Percentiles rank a stretch among this genome's conserved stretches.
These are phyloP conservation scores for Ernsta delagoae DNA, from an alignment of 2,888 invertebrate species.

Conservation along the genomic window DNA sequence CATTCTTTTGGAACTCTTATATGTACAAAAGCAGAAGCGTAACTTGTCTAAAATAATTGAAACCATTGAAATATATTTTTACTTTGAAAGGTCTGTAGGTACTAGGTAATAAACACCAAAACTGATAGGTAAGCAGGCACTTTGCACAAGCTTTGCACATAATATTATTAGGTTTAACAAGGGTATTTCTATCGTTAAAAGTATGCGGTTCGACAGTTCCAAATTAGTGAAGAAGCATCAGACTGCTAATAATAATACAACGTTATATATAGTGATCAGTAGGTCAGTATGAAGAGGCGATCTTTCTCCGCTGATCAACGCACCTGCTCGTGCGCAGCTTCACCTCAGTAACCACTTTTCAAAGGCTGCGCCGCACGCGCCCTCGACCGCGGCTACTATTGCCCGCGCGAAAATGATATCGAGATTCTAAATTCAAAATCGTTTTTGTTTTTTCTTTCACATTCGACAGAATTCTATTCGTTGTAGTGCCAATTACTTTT, in stretches of 20 bases:
- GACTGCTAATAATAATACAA: conserved; percentile 29
- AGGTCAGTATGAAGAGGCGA: conserved; percentile 29
- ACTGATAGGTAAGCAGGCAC: too few relatives aligned
- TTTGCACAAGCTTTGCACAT: too few relatives aligned
- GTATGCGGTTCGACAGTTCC: conserved; percentile 16
- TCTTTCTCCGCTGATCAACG: conserved; percentile 47
- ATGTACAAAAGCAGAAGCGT: too few relatives aligned
- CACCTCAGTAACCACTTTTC: conserved; percentile 61
- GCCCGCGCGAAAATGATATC: conserved; percentile 72
- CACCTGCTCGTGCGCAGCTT: conserved; percentile 50
- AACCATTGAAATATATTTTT: too few relatives aligned
- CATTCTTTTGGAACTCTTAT: too few relatives aligned
- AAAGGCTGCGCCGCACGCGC: conserved; percentile 71
- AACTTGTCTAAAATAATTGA: too few relatives aligned
- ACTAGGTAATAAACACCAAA: too few relatives aligned
- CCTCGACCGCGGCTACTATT: conserved; percentile 53
- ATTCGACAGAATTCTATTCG: conserved; percentile 16
- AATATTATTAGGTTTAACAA: too few relatives aligned
- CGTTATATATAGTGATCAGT: conserved; percentile 32
- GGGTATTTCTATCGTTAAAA: not conserved
- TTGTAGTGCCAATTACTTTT: conserved; percentile 14
- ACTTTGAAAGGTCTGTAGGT: too few relatives aligned
- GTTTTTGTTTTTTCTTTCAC: conserved; percentile 41
- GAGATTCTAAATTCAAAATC: conserved; percentile 59
- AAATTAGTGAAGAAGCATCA: conserved; percentile 22